These are phyloP conservation scores for Thera britannica DNA, from an alignment of 2,888 invertebrate species.

Conservation along the genomic window DNA sequence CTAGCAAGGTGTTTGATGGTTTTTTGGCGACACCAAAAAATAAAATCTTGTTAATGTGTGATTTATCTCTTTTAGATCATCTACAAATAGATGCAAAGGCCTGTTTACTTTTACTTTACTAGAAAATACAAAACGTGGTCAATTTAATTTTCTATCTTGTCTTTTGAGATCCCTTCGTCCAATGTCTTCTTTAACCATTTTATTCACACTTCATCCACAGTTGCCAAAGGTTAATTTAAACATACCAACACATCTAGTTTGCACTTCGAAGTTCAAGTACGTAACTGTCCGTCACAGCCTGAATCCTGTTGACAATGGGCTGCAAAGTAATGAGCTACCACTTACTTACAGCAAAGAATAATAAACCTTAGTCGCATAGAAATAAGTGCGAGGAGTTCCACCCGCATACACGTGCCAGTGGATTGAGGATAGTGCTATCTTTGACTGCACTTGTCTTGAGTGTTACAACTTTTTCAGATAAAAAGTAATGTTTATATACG, in stretches of 20 bases:
- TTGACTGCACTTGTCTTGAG: conserved; percentile 70
- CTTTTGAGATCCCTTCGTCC: neutral
- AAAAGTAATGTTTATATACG: conserved; percentile 27
- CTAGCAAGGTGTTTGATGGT: neutral
- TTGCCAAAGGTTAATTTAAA: conserved; percentile 23
- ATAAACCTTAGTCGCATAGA: conserved; percentile 31
- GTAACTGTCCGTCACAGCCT: conserved; percentile 74
- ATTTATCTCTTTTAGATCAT: no score
- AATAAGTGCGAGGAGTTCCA: conserved; percentile 40
- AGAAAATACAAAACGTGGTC: no score
- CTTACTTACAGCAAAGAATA: conserved; percentile 33
- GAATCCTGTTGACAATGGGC: conserved; percentile 67
- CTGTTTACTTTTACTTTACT: no score
- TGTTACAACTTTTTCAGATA: conserved; percentile 36
- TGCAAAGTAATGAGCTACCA: conserved; percentile 43
- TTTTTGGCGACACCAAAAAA: neutral
- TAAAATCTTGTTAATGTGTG: no score
- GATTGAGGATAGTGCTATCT: conserved; percentile 71
- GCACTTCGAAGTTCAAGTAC: conserved; percentile 50
- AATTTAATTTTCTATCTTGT: neutral
- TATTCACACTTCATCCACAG: neutral
- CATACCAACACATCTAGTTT: conserved; percentile 49
- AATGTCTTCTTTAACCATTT: neutral
- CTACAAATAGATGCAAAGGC: no score
- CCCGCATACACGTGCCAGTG: conserved; percentile 80